phyloP scores from a whole-genome alignment of 2,113 vertebrate species.

The Microcebus murinus region DNA sequence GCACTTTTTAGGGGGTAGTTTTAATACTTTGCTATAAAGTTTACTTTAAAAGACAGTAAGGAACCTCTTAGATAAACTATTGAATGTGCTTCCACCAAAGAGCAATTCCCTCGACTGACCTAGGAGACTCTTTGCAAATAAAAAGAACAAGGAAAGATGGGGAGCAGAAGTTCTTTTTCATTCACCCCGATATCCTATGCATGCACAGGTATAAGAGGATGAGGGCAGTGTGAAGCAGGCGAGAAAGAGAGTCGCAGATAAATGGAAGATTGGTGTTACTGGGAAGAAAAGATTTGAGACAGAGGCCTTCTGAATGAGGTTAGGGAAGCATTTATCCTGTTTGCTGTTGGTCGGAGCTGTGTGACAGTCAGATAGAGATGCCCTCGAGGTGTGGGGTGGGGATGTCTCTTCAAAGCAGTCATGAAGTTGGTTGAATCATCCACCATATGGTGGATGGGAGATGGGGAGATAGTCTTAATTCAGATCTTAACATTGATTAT shows the following conservation, averaged over 20 bases:
- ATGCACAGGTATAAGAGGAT: not conserved
- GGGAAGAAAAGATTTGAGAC: constrained; percentile 2
- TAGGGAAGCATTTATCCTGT: not conserved
- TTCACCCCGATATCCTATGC: not conserved
- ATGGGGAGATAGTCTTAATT: not conserved
- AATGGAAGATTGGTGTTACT: not conserved
- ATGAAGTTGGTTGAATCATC: not conserved
- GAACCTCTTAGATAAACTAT: constrained; percentile 7
- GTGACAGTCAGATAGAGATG: not conserved
- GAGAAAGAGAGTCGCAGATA: not conserved
- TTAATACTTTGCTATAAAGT: not conserved
- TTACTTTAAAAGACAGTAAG: not conserved
- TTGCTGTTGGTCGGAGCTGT: not conserved
- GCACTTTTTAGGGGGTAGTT: not conserved
- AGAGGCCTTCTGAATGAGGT: not conserved
- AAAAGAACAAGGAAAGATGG: not conserved
- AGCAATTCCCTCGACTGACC: not conserved
- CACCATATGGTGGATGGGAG: not conserved
- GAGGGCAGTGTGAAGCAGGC: not conserved
- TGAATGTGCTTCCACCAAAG: not conserved
- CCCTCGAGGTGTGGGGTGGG: not conserved
- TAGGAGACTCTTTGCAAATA: not conserved
- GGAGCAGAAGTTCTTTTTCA: not conserved
- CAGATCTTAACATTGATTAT: not conserved
- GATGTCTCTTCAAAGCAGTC: not conserved